Percentiles rank a stretch among this genome's conserved stretches.
Evolutionary conservation across 2,888 invertebrate species (phyloP).

Genomic region (Thymelicus acteon): DNA sequence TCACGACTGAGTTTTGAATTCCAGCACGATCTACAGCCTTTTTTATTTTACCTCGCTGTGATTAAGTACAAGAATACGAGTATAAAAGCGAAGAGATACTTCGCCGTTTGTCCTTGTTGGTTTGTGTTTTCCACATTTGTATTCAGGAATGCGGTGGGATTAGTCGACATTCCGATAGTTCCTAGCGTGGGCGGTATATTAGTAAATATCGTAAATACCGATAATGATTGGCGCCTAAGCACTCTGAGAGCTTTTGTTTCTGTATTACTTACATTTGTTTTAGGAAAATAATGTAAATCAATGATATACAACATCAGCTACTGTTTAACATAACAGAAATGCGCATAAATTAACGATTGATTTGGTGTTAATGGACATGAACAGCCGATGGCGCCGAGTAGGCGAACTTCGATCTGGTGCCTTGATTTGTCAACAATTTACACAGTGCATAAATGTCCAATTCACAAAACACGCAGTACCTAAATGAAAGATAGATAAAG

Average conservation of each 20-base stretch:
- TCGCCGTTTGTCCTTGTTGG: conserved; percentile 66
- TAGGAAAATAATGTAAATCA: conserved; percentile 5
- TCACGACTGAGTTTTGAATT: conserved; percentile 65
- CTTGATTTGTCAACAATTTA: conserved; percentile 4
- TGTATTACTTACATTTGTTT: background rate
- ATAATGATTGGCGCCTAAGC: conserved; percentile 55
- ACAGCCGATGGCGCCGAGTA: conserved; percentile 18
- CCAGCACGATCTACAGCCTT: conserved; percentile 68
- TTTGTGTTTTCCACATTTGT: conserved; percentile 68
- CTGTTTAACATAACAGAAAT: background rate
- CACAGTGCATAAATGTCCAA: background rate
- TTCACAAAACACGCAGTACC: background rate
- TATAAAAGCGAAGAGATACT: conserved; percentile 39
- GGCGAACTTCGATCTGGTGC: conserved; percentile 4
- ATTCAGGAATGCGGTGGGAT: conserved; percentile 78
- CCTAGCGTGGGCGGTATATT: conserved; percentile 70
- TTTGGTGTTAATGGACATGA: conserved; percentile 20
- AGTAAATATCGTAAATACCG: conserved; percentile 70
- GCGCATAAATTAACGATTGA: conserved; percentile 19
- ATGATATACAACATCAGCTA: background rate
- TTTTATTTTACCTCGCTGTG: conserved; percentile 41
- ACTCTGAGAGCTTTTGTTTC: background rate
- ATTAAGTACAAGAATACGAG: conserved; percentile 29
- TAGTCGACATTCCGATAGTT: conserved; percentile 72
- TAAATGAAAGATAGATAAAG: conserved; percentile 2